A percentile compares a stretch with the other conserved stretches of the same genome.
Evolutionary conservation across 1,140 invertebrate genomes (phyloP).

Genomic region (Asbolus verrucosus): DNA sequence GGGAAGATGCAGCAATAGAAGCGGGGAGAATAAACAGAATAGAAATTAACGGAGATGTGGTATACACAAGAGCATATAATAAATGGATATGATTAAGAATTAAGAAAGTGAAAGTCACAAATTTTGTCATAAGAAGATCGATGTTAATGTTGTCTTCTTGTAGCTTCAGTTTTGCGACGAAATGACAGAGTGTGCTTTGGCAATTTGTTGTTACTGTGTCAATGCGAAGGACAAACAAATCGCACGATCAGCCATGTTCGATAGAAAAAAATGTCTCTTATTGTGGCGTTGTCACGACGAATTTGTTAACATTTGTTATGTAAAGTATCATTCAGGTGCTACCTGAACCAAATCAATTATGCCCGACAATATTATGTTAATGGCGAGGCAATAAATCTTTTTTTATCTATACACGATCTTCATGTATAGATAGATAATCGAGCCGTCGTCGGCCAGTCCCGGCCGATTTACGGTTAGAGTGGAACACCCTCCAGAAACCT

Average conservation of each 20-base stretch:
- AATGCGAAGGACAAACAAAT: neutral
- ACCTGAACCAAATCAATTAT: slow-evolving; percentile 10
- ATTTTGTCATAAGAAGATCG: too few species aligned
- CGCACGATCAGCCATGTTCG: neutral
- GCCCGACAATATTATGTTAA: slow-evolving; percentile 6
- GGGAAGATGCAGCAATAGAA: too few species aligned
- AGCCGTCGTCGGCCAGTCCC: neutral
- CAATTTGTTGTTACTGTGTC: neutral
- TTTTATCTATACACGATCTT: slow-evolving; percentile 3
- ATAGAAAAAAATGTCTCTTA: neutral
- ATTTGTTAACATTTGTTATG: slow-evolving; percentile 6
- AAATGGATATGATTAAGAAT: too few species aligned
- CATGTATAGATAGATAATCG: neutral
- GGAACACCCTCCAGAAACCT: too few species aligned
- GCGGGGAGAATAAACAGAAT: too few species aligned
- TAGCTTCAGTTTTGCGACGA: too few species aligned
- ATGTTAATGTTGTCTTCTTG: too few species aligned
- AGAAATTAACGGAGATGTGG: too few species aligned
- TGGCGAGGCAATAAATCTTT: slow-evolving; percentile 4
- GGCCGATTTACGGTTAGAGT: neutral
- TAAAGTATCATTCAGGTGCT: neutral
- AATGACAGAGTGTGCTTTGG: too few species aligned
- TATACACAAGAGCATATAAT: too few species aligned
- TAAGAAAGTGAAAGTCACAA: too few species aligned
- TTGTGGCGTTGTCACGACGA: slow-evolving; percentile 2